These are phyloP conservation scores for Unio pictorum DNA, from an alignment of 2,888 invertebrate genomes.

Conservation along the genomic window DNA sequence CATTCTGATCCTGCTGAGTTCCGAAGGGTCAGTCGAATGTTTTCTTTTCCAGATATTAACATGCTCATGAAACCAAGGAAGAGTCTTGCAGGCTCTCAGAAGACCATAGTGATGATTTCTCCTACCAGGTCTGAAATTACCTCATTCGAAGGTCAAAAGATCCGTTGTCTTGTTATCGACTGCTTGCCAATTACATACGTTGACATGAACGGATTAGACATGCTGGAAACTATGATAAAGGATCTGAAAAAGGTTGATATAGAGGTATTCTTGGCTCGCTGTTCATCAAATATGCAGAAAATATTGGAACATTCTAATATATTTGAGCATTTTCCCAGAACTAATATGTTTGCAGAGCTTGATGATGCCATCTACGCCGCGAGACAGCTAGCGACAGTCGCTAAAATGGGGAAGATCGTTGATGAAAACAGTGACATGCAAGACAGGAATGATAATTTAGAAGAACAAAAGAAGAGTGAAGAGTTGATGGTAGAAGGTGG, in stretches of 20 bases:
- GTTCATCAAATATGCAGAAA: slow-evolving; percentile 37
- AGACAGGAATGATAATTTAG: too few relatives aligned
- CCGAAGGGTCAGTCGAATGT: background rate
- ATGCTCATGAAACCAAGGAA: slow-evolving; percentile 14
- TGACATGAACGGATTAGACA: slow-evolving; percentile 57
- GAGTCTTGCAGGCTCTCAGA: slow-evolving; percentile 1
- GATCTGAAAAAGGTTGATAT: slow-evolving; percentile 42
- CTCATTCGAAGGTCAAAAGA: background rate
- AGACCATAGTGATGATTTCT: slow-evolving; percentile 1
- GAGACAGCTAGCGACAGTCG: slow-evolving; percentile 2
- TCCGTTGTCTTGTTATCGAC: slow-evolving; percentile 49
- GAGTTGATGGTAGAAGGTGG: too few relatives aligned
- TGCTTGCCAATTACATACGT: slow-evolving; percentile 61
- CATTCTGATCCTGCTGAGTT: too few relatives aligned
- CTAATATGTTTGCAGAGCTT: slow-evolving; percentile 42
- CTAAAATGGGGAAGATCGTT: too few relatives aligned
- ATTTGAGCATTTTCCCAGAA: slow-evolving; percentile 33
- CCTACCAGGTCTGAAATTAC: background rate
- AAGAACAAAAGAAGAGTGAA: too few relatives aligned
- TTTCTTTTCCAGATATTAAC: slow-evolving; percentile 3
- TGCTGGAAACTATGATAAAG: slow-evolving; percentile 43
- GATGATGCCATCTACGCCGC: slow-evolving; percentile 44
- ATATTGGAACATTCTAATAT: slow-evolving; percentile 45
- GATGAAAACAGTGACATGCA: too few relatives aligned
- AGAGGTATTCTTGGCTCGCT: slow-evolving; percentile 46